Percentiles rank a stretch among this genome's conserved stretches.
These are phyloP conservation scores for Spheniscus humboldti DNA, from an alignment of 2,797 vertebrate genomes.

Conservation along the genomic window DNA sequence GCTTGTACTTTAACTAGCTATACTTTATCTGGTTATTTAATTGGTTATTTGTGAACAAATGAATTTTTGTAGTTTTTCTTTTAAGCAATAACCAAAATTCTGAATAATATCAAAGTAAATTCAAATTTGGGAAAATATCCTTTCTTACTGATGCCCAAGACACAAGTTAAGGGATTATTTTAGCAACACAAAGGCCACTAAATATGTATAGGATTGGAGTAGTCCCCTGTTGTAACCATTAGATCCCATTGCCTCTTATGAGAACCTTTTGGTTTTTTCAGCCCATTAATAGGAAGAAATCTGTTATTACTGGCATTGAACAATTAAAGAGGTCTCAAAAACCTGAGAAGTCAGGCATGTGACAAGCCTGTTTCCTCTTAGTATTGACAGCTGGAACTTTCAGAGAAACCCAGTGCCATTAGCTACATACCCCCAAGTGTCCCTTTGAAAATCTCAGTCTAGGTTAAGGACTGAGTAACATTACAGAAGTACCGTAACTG, in stretches of 20 bases:
- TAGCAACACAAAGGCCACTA: background rate
- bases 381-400: background rate
- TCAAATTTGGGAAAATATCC: background rate
- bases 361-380: background rate
- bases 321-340: background rate
- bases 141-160: background rate
- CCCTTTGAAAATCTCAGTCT: background rate
- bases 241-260: background rate
- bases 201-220: background rate
- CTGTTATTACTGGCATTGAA: background rate
- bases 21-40: background rate
- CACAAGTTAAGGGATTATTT: background rate
- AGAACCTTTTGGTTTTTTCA: background rate
- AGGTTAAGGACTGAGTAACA: background rate
- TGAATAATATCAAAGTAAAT: background rate
- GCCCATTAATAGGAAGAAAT: background rate
- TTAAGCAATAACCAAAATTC: background rate
- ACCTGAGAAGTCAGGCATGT: too few species aligned
- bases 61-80: background rate
- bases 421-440: background rate
- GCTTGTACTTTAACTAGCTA: background rate
- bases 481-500: background rate
- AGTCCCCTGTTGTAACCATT: background rate
- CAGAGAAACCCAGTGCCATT: background rate
- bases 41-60: background rate